A percentile compares a stretch with the other conserved stretches of the same genome.
phyloP scores from a whole-genome alignment of 1,140 invertebrate species.

The Odontomachus brunneus region DNA sequence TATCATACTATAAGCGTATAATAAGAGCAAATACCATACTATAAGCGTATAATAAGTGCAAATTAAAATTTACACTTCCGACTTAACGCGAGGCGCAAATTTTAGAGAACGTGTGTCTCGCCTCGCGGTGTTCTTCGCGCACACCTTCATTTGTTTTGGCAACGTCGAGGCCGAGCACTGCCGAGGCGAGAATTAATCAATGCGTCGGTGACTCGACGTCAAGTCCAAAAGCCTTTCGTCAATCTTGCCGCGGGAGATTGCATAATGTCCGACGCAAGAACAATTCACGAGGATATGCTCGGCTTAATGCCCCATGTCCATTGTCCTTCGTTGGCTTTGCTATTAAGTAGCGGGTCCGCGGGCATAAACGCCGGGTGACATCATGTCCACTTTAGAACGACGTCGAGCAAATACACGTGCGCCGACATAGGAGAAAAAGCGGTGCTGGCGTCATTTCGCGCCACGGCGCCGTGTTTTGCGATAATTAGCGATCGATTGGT shows the following conservation, averaged over 20 bases:
- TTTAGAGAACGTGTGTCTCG: no score
- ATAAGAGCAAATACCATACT: no score
- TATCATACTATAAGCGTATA: no score
- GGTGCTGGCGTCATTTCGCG: slow-evolving; percentile 19
- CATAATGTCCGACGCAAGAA: slow-evolving; percentile 41
- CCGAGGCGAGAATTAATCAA: no score
- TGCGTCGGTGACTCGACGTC: background rate
- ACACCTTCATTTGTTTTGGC: no score
- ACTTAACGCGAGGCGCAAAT: no score
- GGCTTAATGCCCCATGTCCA: slow-evolving; percentile 54
- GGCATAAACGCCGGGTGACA: slow-evolving; percentile 68
- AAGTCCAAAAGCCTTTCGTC: slow-evolving; percentile 50
- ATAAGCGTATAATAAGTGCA: no score
- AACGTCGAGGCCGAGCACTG: no score
- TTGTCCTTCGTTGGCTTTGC: slow-evolving; percentile 71
- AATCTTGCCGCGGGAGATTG: slow-evolving; percentile 41
- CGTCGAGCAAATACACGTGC: slow-evolving; percentile 7
- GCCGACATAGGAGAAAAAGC: slow-evolving; percentile 34
- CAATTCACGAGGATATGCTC: slow-evolving; percentile 60
- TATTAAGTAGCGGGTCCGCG: slow-evolving; percentile 53
- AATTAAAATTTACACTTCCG: no score
- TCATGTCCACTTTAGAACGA: slow-evolving; percentile 68
- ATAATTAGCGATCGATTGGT: slow-evolving; percentile 42
- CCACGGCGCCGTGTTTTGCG: background rate
- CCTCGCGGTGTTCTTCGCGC: no score